Base-by-base conservation (phyloP, 2,113 vertebrate genomes). In the Onychorhynchus coronatus region DNA sequence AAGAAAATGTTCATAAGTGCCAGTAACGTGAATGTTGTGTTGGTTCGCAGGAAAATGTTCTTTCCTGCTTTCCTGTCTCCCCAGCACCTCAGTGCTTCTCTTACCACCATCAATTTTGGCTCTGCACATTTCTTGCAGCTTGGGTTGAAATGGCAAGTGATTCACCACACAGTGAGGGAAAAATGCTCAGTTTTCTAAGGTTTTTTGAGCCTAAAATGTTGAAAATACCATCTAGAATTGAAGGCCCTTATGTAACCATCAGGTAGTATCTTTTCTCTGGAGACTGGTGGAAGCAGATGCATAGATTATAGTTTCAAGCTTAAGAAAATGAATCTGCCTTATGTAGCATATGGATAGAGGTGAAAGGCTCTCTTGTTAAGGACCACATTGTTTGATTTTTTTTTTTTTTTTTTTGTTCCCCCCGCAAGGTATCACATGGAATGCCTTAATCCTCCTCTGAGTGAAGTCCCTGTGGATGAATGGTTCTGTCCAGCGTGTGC, bases 401-500 rank as follows among this genome's bases (percentile, higher is more conserved):
- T 5, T 89, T 49, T 17, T 8, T 9, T 28, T 19, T 58, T 17
- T 49, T 62, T 46, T 47, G 39, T 7, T 6, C 13, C 5, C 1
- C 27, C 2, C n/a, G 35, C 50, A 44, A 99, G 99, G 85, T 99
- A 99, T 97, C 99, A 99, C 96, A 99, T 99, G 99, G 99, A 99
- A 88, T 99, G 99, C 95, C 98, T 99, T 87, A 99, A 98, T 6
- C 99, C 99, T 30, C 98, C 99, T 6, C 97, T 99, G 70, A 98
- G 98, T 89, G 98, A 99, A 89, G 98, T 99, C 63, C 99, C 99
- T 33, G 99, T 99, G 15, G 98, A 99, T 55, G 99, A 99, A 88
- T 99, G 99, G 99, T 99, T 99, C 97, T 99, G 99, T 86, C 99
- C 99, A 0, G 98, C 98, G 56, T 99, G 99, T 94, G 96, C 50